These are phyloP conservation scores for Coremacera marginata DNA, from an alignment of 2,888 invertebrate species.

Conservation along the genomic window DNA sequence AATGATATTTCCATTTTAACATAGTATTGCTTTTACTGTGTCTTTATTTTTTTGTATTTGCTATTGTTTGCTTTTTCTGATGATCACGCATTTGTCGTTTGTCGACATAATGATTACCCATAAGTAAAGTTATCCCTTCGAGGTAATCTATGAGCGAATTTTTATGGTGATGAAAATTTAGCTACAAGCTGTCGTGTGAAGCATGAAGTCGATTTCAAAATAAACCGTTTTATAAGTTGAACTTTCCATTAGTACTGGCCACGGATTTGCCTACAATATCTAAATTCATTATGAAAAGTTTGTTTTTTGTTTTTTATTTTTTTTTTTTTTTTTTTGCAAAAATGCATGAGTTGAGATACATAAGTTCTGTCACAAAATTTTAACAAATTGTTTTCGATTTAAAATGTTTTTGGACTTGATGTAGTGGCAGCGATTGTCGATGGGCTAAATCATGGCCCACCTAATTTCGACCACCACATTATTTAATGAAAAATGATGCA, in stretches of 20 bases:
- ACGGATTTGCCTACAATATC: background rate
- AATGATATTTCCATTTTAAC: background rate
- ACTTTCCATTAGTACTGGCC: background rate
- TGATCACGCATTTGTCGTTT: slow-evolving; percentile 30
- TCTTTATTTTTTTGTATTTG: background rate
- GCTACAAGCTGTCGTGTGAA: slow-evolving; percentile 3
- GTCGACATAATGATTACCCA: slow-evolving; percentile 6
- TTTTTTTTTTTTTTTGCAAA: background rate
- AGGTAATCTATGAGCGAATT: background rate
- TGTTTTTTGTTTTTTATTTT: background rate
- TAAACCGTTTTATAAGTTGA: background rate
- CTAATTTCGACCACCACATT: no score
- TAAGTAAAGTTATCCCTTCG: background rate
- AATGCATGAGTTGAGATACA: no score
- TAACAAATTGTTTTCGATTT: background rate
- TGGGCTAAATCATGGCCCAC: no score
- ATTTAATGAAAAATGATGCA: no score
- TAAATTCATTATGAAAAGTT: background rate
- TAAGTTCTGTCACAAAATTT: no score
- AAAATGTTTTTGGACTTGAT: background rate
- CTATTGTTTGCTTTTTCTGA: background rate
- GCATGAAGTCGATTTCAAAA: slow-evolving; percentile 15
- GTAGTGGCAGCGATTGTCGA: no score
- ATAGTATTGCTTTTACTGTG: background rate
- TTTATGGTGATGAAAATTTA: background rate